phyloP scores from a whole-genome alignment of 2,113 vertebrate genomes.

The Okapia johnstoni region DNA sequence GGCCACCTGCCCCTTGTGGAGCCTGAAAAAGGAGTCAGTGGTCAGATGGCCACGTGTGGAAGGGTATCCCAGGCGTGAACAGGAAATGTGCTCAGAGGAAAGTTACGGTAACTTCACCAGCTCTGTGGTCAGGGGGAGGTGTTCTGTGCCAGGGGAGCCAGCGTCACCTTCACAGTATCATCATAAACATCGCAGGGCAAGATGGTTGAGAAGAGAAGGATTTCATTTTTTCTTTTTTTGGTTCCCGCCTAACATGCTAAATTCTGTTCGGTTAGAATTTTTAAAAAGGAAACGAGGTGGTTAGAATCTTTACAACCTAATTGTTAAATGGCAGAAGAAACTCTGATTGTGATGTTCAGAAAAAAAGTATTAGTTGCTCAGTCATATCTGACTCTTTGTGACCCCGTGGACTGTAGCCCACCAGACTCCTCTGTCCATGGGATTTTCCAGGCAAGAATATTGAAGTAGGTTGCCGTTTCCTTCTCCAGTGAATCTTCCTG shows the following conservation, averaged over 20 bases:
- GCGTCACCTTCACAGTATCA: neutral
- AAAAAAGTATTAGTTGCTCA: neutral
- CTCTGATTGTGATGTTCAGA: neutral
- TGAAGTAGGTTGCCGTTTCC: neutral
- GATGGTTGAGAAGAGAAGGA: constrained; percentile 15
- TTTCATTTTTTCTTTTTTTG: constrained; percentile 25
- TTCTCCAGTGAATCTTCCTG: neutral
- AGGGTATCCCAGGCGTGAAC: neutral
- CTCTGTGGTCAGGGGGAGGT: constrained; percentile 24
- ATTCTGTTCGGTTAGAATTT: constrained; percentile 37
- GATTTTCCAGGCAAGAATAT: neutral
- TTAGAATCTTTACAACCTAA: neutral
- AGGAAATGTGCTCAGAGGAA: constrained; percentile 34
- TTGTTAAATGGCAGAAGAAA: constrained; percentile 37
- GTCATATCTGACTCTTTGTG: neutral
- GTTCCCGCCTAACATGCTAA: neutral
- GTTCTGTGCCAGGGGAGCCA: neutral
- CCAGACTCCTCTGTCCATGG: neutral
- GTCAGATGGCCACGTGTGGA: neutral
- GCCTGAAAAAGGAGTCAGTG: neutral
- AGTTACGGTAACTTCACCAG: constrained; percentile 20
- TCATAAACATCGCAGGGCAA: neutral
- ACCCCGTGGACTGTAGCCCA: neutral
- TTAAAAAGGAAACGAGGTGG: neutral
- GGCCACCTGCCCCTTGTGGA: neutral